Evolutionary conservation across 2,797 vertebrate genomes (phyloP).

Genomic region (Sphaeramia orbicularis): DNA sequence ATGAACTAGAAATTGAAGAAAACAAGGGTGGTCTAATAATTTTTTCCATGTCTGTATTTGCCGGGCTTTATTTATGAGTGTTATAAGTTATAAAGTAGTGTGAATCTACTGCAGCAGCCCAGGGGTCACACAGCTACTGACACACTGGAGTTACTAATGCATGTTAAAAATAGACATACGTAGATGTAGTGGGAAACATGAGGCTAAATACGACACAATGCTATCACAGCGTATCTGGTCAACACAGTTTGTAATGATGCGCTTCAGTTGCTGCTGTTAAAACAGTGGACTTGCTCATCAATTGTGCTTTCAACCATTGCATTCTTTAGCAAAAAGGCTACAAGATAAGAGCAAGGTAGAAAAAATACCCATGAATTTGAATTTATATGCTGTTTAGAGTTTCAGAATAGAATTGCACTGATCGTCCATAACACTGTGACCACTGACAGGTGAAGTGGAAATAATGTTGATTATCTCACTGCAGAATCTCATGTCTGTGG

Average conservation of each 20-base stretch:
- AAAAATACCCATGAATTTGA: background rate
- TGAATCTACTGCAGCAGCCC: too few relatives aligned
- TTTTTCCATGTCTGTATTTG: too few relatives aligned
- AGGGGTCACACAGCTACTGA: background rate
- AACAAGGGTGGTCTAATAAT: too few relatives aligned
- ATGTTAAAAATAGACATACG: background rate
- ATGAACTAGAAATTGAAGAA: too few relatives aligned
- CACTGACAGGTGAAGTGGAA: too few relatives aligned
- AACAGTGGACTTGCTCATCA: constrained; percentile 6
- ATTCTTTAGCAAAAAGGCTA: constrained; percentile 4
- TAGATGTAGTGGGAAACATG: background rate
- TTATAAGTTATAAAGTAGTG: background rate
- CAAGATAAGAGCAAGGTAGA: background rate
- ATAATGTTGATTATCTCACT: too few relatives aligned
- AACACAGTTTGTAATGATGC: constrained; percentile 10
- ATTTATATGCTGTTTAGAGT: too few relatives aligned
- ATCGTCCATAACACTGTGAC: too few relatives aligned
- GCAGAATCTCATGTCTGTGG: too few relatives aligned
- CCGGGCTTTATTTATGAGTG: too few relatives aligned
- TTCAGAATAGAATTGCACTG: too few relatives aligned
- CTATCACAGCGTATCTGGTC: too few relatives aligned
- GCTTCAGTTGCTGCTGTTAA: constrained; percentile 20
- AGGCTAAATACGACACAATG: background rate
- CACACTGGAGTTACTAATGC: background rate
- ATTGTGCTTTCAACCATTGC: background rate